These are phyloP conservation scores for Crocodylus rhombifer DNA, from an alignment of 2,797 vertebrate genomes.

Conservation along the genomic window DNA sequence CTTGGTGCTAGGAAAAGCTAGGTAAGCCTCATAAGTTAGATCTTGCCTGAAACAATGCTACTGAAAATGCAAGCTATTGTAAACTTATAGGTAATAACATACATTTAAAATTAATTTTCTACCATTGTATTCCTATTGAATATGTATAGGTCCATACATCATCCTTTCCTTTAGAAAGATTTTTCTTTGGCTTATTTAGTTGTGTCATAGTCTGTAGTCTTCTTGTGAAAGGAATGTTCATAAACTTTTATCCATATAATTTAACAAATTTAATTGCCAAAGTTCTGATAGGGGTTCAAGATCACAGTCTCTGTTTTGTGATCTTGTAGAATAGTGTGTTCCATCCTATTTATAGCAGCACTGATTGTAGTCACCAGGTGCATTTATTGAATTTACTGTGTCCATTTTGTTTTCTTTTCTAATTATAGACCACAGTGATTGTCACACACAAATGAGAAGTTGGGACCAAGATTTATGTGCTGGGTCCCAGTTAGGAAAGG, in stretches of 20 bases:
- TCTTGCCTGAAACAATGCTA: not conserved
- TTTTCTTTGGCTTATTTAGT: not conserved
- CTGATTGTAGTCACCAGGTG: fast-evolving
- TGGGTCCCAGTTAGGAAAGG: not conserved
- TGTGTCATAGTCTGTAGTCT: fast-evolving
- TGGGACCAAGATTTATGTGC: not conserved
- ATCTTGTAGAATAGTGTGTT: not conserved
- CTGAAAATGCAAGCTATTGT: fast-evolving
- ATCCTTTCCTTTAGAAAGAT: not conserved
- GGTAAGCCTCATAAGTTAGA: not conserved
- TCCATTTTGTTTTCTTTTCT: not conserved
- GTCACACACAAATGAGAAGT: not conserved
- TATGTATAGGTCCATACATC: not conserved
- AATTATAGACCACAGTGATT: not conserved
- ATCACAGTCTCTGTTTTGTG: not conserved
- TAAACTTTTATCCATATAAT: not conserved
- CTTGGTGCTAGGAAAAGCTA: not conserved
- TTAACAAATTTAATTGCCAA: not conserved
- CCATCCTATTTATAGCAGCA: fast-evolving
- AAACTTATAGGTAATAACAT: not conserved
- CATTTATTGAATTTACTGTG: not conserved
- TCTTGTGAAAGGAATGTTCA: fast-evolving
- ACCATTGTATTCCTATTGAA: not conserved
- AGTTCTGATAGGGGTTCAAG: not conserved
- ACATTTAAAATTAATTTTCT: not conserved